phyloP scores from a whole-genome alignment of 2,888 invertebrate species.

The Nephrocerus scutellatus region DNA sequence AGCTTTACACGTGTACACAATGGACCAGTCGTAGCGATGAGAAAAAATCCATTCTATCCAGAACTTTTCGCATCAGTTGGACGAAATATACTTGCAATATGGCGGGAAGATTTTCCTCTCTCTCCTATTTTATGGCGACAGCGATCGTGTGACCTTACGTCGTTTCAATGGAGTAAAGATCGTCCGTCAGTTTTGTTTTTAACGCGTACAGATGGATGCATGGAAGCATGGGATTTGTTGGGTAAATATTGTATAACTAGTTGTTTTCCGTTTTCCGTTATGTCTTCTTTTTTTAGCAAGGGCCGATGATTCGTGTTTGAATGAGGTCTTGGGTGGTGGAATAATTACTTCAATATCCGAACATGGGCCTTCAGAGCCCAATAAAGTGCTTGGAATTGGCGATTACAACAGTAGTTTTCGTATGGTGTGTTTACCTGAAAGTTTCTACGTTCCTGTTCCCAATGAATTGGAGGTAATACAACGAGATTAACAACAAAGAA shows the following conservation, averaged over 20 bases:
- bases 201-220: conserved; percentile 62
- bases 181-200: conserved; percentile 66
- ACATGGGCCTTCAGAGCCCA: conserved; percentile 53
- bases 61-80: conserved; percentile 64
- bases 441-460: conserved; percentile 50
- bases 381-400: conserved; percentile 60
- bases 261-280: not conserved
- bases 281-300: conserved; percentile 30
- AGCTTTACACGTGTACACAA: conserved; percentile 58
- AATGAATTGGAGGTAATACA: conserved; percentile 43
- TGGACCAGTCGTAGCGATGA: conserved; percentile 57
- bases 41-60: conserved; percentile 57
- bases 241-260: conserved; percentile 26
- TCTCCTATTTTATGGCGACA: conserved; percentile 63
- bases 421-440: conserved; percentile 55
- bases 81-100: conserved; percentile 66
- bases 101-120: conserved; percentile 60
- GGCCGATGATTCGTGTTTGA: conserved; percentile 55
- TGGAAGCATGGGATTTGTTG: conserved; percentile 77
- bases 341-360: conserved; percentile 59
- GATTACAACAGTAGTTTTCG: conserved; percentile 63
- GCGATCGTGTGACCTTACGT: conserved; percentile 53
- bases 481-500: not conserved
- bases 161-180: conserved; percentile 68
- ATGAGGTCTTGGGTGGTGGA: conserved; percentile 60